A percentile compares a stretch with the other conserved stretches of the same genome.
These are phyloP conservation scores for Pseudochromis fuscus DNA, from an alignment of 2,797 vertebrate species.

Conservation along the genomic window DNA sequence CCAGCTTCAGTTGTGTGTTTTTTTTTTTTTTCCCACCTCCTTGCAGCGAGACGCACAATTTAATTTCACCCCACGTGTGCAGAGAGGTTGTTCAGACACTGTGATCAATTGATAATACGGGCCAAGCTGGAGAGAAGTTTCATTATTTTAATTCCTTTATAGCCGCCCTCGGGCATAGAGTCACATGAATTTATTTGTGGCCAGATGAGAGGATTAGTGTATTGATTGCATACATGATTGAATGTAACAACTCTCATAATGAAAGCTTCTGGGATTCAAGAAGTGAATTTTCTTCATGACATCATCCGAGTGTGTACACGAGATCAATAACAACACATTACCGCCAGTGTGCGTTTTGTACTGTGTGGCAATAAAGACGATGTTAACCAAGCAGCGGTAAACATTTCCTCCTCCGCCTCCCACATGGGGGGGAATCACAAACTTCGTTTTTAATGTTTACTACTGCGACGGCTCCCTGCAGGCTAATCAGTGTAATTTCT, in stretches of 20 bases:
- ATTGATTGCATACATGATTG: constrained; percentile 72
- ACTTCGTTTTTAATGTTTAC: constrained; percentile 19
- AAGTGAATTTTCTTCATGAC: constrained; percentile 17
- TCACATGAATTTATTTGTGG: constrained; percentile 55
- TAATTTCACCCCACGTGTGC: constrained; percentile 58
- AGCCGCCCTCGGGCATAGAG: constrained; percentile 54
- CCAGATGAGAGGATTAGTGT: constrained; percentile 59
- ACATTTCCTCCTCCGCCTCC: constrained; percentile 7
- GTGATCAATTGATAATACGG: constrained; percentile 67
- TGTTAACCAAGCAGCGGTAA: constrained; percentile 31
- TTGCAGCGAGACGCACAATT: constrained; percentile 42
- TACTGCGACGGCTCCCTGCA: constrained; percentile 13
- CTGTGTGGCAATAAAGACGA: background rate
- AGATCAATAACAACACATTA: constrained; percentile 31
- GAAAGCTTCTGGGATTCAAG: constrained; percentile 37
- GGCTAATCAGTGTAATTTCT: constrained; percentile 22
- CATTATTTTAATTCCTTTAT: constrained; percentile 73
- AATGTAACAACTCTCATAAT: constrained; percentile 60
- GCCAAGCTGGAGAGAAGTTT: constrained; percentile 55
- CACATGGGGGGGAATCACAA: constrained; percentile 29
- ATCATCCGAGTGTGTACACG: background rate
- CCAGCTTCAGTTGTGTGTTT: constrained; percentile 33
- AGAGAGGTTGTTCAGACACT: constrained; percentile 36
- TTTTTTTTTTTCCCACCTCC: constrained; percentile 2
- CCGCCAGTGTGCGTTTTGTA: constrained; percentile 15